Conservation (phyloP, 2,113 vertebrate species). For the Falco punctatus region DNA sequence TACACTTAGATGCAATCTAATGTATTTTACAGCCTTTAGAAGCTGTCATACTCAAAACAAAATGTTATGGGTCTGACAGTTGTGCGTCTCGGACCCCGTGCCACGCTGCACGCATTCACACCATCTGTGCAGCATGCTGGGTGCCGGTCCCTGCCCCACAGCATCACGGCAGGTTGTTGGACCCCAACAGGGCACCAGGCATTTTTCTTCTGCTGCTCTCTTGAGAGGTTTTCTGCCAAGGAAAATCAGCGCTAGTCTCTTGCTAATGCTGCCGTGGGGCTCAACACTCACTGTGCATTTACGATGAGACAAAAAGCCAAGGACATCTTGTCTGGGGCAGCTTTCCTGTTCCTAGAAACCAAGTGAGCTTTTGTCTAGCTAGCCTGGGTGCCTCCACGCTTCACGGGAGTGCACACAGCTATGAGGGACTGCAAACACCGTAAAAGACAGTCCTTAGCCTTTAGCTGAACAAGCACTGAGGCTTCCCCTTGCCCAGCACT, state of each 20-base stretch:
- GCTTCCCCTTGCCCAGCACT: neutral
- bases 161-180: neutral
- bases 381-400: neutral
- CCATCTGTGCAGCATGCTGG: neutral
- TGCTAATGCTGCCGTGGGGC: neutral
- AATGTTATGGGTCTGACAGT: accelerated
- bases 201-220: neutral
- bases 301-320: neutral
- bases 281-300: neutral
- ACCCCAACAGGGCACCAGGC: neutral
- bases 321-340: neutral
- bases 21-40: neutral
- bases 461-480: neutral
- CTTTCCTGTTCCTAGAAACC: neutral
- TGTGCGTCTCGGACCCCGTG: neutral
- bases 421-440: accelerated
- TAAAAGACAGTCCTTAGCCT: neutral
- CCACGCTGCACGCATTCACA: neutral
- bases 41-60: neutral
- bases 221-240: neutral
- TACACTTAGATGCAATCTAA: neutral
- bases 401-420: neutral
- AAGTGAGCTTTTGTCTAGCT: neutral
- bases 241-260: neutral
- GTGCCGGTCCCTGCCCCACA: neutral